Percentiles rank a stretch among this genome's conserved stretches.
Evolutionary conservation across 2,888 invertebrate genomes (phyloP).

Genomic region (Galerucella pusilla): DNA sequence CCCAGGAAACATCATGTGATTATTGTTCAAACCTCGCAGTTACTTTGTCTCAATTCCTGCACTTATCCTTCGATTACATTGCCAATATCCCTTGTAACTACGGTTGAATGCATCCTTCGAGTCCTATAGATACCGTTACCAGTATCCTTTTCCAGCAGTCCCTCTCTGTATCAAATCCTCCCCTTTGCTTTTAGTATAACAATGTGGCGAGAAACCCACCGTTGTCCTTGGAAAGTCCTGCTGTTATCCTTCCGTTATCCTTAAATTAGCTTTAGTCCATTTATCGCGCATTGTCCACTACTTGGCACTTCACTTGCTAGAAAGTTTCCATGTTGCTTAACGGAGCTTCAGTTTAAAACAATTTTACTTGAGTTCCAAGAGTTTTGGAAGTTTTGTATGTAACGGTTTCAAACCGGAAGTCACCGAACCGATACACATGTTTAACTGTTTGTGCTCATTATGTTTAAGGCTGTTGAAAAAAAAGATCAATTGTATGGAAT

Average conservation of each 20-base stretch:
- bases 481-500: neutral
- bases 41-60: slow-evolving; percentile 31
- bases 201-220: slow-evolving; percentile 23
- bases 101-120: slow-evolving; percentile 4
- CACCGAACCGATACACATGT: neutral
- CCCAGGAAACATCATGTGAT: slow-evolving; percentile 71
- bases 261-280: slow-evolving; percentile 33
- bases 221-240: slow-evolving; percentile 28
- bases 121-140: slow-evolving; percentile 1
- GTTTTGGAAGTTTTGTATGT: neutral
- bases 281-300: slow-evolving; percentile 27
- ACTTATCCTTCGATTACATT: slow-evolving; percentile 39
- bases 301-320: slow-evolving; percentile 20
- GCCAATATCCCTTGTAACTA: slow-evolving; percentile 24
- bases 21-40: slow-evolving; percentile 14
- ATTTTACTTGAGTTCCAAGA: neutral
- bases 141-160: neutral
- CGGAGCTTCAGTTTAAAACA: slow-evolving; percentile 11
- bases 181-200: neutral
- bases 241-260: slow-evolving; percentile 28
- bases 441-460: neutral
- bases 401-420: neutral
- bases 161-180: neutral
- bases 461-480: neutral
- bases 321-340: slow-evolving; percentile 9